Evolutionary conservation across 2,888 invertebrate genomes (phyloP), one percentile per base, ranked within the genome.

Genomic region (Chironomus riparius): DNA sequence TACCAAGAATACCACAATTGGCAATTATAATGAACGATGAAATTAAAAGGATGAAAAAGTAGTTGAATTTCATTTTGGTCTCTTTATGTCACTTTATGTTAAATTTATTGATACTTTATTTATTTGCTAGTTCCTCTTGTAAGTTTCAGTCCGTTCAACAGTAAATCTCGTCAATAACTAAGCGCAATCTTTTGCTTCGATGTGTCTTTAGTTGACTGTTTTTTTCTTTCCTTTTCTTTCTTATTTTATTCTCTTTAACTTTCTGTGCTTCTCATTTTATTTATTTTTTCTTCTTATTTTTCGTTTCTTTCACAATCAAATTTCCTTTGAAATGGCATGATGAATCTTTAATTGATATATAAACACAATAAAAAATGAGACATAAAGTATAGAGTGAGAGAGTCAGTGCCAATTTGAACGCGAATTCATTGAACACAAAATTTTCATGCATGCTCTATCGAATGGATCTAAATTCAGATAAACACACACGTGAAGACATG

Each of bases 1-100:
- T 65, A 74, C 74, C 74, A 4, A 74, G 22, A 48, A 74, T 74
- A 47, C 74, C 74, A 65, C 74, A 74, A 48, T 68, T 74, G 7
- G 68, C 74, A 13, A 74, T 22, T 13, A 68, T 21, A 47, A 68
- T 47, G 22, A 47, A 48, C 6, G 68, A 47, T 1, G 68, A 47
- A 7, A 68, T 13, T 2, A 74, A n/a, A 3, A 68, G 10, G 13
- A 74, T 21, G n/a, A 74, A 28, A n/a, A 74, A 65, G 48, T 62
- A 72, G 18, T 72, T 72, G n/a, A 68, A 13, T 47, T 74, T 74
- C 12, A 65, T 47, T 28, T 61, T 73, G 7, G 7, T 10, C 38
- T 38, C 10, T 38, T 38, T 38, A 38, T 38, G 38, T 38, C 38
- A 38, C 38, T 10, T n/a, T n/a, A n/a, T 7, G 4, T 38, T 38